A percentile compares a stretch with the other conserved stretches of the same genome.
Evolutionary conservation across 2,113 vertebrate species (phyloP).

Genomic region (Pangasianodon hypophthalmus): DNA sequence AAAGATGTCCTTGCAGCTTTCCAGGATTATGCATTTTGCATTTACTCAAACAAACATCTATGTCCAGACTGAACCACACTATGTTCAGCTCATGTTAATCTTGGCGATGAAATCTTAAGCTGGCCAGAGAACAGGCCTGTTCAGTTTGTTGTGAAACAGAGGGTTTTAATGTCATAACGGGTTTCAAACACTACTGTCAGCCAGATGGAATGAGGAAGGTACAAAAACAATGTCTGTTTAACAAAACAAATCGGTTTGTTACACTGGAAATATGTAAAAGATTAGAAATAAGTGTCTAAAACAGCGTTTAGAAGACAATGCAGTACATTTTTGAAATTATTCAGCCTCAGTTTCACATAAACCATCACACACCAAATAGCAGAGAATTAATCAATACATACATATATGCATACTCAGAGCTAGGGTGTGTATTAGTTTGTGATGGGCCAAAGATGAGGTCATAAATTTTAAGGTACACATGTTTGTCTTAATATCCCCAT

Average conservation of each 20-base stretch:
- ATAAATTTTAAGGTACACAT: not conserved
- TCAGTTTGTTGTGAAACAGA: not conserved
- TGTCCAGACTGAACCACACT: not conserved
- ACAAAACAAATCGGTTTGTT: not conserved
- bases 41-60: conserved; percentile 25
- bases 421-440: conserved; percentile 3
- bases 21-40: not conserved
- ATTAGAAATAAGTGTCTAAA: not conserved
- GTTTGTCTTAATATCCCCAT: not conserved
- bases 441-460: conserved; percentile 18
- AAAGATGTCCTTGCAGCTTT: conserved; percentile 10
- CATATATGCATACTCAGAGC: not conserved
- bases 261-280: not conserved
- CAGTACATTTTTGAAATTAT: conserved; percentile 6
- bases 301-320: not conserved
- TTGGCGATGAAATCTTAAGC: not conserved
- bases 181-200: not conserved
- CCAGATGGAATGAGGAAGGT: not conserved
- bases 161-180: not conserved
- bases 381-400: not conserved
- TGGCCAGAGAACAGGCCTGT: not conserved
- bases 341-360: not conserved
- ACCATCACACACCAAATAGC: not conserved
- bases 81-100: not conserved
- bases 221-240: not conserved